phyloP scores from a whole-genome alignment of 2,888 invertebrate species.

The Portevinia maculata region DNA sequence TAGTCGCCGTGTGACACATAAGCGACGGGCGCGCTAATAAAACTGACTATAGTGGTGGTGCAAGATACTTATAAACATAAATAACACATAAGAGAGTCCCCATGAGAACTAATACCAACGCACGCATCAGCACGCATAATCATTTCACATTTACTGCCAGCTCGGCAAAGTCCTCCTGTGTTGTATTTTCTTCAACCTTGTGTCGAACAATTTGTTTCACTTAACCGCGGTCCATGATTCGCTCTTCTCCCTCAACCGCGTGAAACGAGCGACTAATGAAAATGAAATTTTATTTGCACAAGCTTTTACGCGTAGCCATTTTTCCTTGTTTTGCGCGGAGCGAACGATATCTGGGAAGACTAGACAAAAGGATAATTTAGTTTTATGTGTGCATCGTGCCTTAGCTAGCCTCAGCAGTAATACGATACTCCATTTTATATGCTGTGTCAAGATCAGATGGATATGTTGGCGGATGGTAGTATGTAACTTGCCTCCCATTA shows the following conservation, averaged over 20 bases:
- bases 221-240: constrained; percentile 60
- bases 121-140: constrained; percentile 39
- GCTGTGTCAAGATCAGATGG: constrained; percentile 28
- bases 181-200: constrained; percentile 57
- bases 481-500: neutral
- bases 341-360: constrained; percentile 11
- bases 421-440: constrained; percentile 8
- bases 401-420: neutral
- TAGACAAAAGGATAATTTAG: constrained; percentile 52
- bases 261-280: constrained; percentile 56
- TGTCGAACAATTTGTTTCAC: constrained; percentile 70
- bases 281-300: constrained; percentile 72
- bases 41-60: constrained; percentile 53
- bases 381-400: constrained; percentile 36
- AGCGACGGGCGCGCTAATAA: constrained; percentile 44
- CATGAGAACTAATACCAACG: constrained; percentile 18
- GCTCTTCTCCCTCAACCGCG: neutral
- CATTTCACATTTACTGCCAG: constrained; percentile 52
- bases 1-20: constrained; percentile 54
- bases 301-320: constrained; percentile 69
- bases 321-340: constrained; percentile 60
- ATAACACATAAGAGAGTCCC: constrained; percentile 7
- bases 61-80: constrained; percentile 55
- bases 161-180: constrained; percentile 36
- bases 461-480: constrained; percentile 9